A percentile compares a stretch with the other conserved stretches of the same genome.
Conservation (phyloP, 2,888 invertebrate species). For the Osedax frankpressi region DNA sequence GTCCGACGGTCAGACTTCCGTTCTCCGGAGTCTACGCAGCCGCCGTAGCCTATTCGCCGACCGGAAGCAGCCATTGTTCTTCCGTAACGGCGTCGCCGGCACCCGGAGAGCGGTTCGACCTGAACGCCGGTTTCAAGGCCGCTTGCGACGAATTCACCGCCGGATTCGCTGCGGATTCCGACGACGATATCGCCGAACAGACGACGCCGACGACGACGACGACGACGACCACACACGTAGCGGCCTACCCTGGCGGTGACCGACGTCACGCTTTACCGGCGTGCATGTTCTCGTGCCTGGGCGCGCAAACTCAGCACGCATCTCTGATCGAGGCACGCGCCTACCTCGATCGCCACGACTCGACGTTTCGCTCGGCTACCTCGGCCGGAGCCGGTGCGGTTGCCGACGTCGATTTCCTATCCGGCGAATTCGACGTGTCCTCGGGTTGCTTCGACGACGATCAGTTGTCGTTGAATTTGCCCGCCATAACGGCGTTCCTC, state of each 20-base stretch:
- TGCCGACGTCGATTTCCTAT: background rate
- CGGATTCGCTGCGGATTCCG: background rate
- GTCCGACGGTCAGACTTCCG: background rate
- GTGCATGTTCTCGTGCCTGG: background rate
- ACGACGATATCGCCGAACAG: background rate
- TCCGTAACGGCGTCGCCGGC: background rate
- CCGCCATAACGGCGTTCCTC: slow-evolving; percentile 6
- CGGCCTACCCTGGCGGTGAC: too few relatives aligned
- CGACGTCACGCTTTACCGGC: background rate
- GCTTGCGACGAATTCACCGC: slow-evolving; percentile 6
- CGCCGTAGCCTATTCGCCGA: background rate
- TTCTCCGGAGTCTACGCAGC: background rate
- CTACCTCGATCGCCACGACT: background rate
- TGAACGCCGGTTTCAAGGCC: background rate
- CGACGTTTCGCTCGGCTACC: background rate
- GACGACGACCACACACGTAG: too few relatives aligned
- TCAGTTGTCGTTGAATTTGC: background rate
- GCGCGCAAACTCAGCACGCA: background rate
- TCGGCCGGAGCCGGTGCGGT: background rate
- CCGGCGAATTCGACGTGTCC: background rate
- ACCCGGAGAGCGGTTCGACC: background rate
- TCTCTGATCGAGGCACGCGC: background rate
- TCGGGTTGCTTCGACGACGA: background rate
- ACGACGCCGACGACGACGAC: too few relatives aligned
- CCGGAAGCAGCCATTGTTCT: too few relatives aligned